These are phyloP conservation scores for Eumerus sabulonum DNA, from an alignment of 2,888 invertebrate species.

Conservation along the genomic window DNA sequence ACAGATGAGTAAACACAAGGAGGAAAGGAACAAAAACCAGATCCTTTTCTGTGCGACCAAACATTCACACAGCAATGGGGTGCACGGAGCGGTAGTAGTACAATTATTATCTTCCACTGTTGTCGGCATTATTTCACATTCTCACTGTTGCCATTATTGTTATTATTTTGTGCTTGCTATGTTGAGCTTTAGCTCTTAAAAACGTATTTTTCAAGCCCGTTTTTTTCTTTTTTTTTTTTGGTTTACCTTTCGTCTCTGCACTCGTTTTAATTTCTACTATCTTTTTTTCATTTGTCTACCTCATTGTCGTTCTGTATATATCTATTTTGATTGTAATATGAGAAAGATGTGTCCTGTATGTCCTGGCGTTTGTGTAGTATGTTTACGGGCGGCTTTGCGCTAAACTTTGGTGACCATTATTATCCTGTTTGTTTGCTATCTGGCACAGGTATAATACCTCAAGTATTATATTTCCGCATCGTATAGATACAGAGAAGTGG, in stretches of 20 bases:
- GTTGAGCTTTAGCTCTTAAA: conserved; percentile 38
- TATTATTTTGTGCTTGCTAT: conserved; percentile 55
- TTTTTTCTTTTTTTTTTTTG: conserved; percentile 25
- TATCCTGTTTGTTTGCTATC: conserved; percentile 65
- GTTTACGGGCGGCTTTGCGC: conserved; percentile 57
- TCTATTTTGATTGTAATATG: conserved; percentile 53
- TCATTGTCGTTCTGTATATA: conserved; percentile 47
- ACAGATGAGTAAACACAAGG: conserved; percentile 2
- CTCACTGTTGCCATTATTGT: conserved; percentile 60
- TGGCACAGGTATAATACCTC: conserved; percentile 64
- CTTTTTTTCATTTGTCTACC: too few relatives aligned
- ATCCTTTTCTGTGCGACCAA: conserved; percentile 50
- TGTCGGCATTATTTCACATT: conserved; percentile 54
- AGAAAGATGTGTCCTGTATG: conserved; percentile 37
- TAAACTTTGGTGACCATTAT: conserved; percentile 63
- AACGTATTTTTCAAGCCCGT: conserved; percentile 22
- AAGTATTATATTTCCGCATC: conserved; percentile 67
- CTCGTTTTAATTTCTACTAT: too few relatives aligned
- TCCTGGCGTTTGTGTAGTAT: conserved; percentile 40
- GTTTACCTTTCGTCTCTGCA: too few relatives aligned
- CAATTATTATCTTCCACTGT: conserved; percentile 51
- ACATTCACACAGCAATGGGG: background rate
- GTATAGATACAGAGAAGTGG: conserved; percentile 25
- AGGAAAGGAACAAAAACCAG: too few relatives aligned
- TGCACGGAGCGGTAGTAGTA: conserved; percentile 15